Conservation (phyloP, 2,888 invertebrate genomes). For the Fissipunctia ypsillon region DNA sequence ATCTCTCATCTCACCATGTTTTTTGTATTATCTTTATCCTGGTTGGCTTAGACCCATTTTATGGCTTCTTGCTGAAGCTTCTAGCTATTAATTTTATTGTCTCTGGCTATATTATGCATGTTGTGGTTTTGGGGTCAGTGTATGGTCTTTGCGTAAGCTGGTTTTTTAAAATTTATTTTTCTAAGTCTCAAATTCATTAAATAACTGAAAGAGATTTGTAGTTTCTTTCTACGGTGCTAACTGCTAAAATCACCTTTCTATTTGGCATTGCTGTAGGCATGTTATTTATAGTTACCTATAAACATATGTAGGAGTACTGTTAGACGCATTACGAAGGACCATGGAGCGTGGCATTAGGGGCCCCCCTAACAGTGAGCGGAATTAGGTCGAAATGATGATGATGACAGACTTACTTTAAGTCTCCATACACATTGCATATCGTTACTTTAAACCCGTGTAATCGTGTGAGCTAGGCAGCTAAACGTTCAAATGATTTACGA, state of each 20-base stretch:
- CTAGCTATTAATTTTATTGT: conserved; percentile 17
- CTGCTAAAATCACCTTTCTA: conserved; percentile 6
- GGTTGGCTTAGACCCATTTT: conserved; percentile 25
- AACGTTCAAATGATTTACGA: conserved; percentile 21
- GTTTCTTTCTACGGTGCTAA: conserved; percentile 6
- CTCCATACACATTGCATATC: conserved; percentile 34
- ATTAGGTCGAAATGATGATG: conserved; percentile 66
- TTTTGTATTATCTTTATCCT: too few species aligned
- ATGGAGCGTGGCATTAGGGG: conserved; percentile 61
- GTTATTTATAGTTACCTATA: conserved; percentile 25
- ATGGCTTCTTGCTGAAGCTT: conserved; percentile 9
- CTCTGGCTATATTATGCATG: not conserved
- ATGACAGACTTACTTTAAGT: conserved; percentile 58
- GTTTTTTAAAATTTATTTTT: not conserved
- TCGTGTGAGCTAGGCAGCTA: conserved; percentile 12
- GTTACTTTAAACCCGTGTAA: conserved; percentile 22
- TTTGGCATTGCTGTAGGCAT: conserved; percentile 19
- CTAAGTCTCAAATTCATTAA: not conserved
- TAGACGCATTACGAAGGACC: conserved; percentile 63
- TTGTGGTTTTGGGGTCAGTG: not conserved
- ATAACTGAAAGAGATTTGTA: not conserved
- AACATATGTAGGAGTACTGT: conserved; percentile 51
- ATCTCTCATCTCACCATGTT: conserved; percentile 3
- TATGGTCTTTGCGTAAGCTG: not conserved
- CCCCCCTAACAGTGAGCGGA: conserved; percentile 57